phyloP scores from a whole-genome alignment of 2,888 invertebrate genomes.

The Parthenolecanium corni region DNA sequence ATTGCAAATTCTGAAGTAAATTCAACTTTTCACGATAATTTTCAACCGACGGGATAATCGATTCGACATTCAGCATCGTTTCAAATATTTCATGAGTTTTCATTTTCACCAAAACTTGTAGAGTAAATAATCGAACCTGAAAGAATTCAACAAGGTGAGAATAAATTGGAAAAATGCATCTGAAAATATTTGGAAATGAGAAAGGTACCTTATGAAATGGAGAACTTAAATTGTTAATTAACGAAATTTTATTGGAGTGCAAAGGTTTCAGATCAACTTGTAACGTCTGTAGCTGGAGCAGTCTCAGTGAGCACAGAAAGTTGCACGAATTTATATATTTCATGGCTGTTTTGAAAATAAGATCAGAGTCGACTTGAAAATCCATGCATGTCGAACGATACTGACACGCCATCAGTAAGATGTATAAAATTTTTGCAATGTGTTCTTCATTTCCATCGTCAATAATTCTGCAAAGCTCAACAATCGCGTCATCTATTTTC shows the following conservation, averaged over 20 bases:
- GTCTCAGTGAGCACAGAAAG: slow-evolving; percentile 7
- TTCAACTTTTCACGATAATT: slow-evolving; percentile 68
- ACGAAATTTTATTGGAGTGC: not conserved
- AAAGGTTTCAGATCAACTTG: not conserved
- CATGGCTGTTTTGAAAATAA: not conserved
- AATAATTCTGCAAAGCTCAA: not conserved
- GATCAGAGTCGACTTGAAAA: not conserved
- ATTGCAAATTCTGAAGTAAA: slow-evolving; percentile 56
- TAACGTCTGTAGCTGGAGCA: not conserved
- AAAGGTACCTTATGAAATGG: slow-evolving; percentile 30
- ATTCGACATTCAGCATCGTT: slow-evolving; percentile 59
- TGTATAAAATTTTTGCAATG: slow-evolving; percentile 8
- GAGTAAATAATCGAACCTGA: slow-evolving; percentile 55
- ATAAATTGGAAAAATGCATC: not conserved
- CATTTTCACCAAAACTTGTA: slow-evolving; percentile 62
- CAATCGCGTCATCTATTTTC: not conserved
- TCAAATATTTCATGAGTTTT: slow-evolving; percentile 50
- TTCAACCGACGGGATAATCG: slow-evolving; percentile 56
- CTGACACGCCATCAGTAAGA: not conserved
- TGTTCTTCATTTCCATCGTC: not conserved
- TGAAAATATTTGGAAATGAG: not conserved
- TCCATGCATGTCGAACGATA: not conserved
- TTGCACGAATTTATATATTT: slow-evolving; percentile 9
- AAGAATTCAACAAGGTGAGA: slow-evolving; percentile 32
- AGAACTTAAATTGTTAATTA: slow-evolving; percentile 28